These are phyloP conservation scores for Eumaeus atala DNA, from an alignment of 1,140 invertebrate genomes.

Conservation along the genomic window DNA sequence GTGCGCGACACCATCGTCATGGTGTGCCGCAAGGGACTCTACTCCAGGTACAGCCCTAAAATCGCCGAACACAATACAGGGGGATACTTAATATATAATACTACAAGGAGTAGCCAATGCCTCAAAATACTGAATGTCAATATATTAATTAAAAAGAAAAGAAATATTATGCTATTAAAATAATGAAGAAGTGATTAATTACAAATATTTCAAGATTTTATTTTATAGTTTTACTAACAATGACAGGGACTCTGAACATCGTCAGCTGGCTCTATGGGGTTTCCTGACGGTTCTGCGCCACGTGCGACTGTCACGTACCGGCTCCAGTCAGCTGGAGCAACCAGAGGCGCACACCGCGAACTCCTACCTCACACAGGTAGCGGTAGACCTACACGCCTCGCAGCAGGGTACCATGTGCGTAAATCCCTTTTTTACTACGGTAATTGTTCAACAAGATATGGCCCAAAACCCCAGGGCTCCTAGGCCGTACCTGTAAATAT, in stretches of 20 bases:
- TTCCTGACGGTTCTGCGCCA: slow-evolving; percentile 46
- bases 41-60: slow-evolving; percentile 36
- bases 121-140: too few relatives aligned
- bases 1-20: slow-evolving; percentile 47
- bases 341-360: slow-evolving; percentile 34
- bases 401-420: slow-evolving; percentile 38
- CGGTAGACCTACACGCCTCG: slow-evolving; percentile 54
- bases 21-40: slow-evolving; percentile 54
- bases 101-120: too few relatives aligned
- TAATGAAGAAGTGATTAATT: too few relatives aligned
- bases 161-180: too few relatives aligned
- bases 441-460: too few relatives aligned
- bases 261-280: slow-evolving; percentile 44
- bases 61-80: not conserved
- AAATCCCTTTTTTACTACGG: too few relatives aligned
- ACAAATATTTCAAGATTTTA: too few relatives aligned
- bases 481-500: too few relatives aligned
- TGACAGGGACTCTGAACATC: slow-evolving; percentile 42
- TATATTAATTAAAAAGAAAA: too few relatives aligned
- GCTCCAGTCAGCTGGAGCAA: slow-evolving; percentile 27
- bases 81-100: too few relatives aligned
- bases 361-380: slow-evolving; percentile 68
- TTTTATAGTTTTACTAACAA: too few relatives aligned
- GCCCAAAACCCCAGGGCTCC: too few relatives aligned
- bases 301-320: slow-evolving; percentile 28